Base-by-base conservation (phyloP, 2,797 vertebrate genomes). In the Anolis apletophallus region DNA sequence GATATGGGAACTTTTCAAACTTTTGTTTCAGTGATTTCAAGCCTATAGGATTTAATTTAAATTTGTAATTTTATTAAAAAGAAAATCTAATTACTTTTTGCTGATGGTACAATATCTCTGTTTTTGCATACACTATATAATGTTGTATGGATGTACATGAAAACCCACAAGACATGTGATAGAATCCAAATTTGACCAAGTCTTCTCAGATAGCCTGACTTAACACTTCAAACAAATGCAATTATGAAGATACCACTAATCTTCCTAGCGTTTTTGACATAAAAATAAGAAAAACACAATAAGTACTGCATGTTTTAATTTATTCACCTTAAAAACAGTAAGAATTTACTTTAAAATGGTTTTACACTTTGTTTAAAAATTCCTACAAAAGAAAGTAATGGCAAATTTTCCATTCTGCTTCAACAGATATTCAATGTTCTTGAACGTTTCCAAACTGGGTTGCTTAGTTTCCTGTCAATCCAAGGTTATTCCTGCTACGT, bases 341-440 rank as follows among this genome's bases (percentile, higher is more conserved):
- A 83, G 83, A 59, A 92, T 72, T 29, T 64, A 26, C 26, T 73
- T 68, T 74, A 67, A 54, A 50, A 59, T 88, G 81, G 72, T 86
- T 83, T 80, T 36, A 81, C 84, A 80, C 32, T 89, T 78, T 88
- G 85, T 64, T 85, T 52, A 67, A 90, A 88, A 86, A 84, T 73
- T 82, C 84, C 78, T 83, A 86, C 23, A 32, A 68, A 59, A 85
- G 5, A 82, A 16, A 21, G 81, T 9, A 86, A 59, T 19, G 87
- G 52, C n/a, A 89, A 50, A 87, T 6, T 40, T 88, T 87, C 67
- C 78, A 78, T 57, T 89, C 16, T 34, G 14, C 11, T 91, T 71
- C 40, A 87, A 1, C 88, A 8, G 73, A 34, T 11, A 36, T 36
- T 34, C 8, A 59, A 32, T 75, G 50, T 2, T 68, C 19, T 36